A percentile compares a stretch with the other conserved stretches of the same genome.
These are phyloP conservation scores for Copsychus sechellarum DNA, from an alignment of 2,113 vertebrate genomes.

Conservation along the genomic window DNA sequence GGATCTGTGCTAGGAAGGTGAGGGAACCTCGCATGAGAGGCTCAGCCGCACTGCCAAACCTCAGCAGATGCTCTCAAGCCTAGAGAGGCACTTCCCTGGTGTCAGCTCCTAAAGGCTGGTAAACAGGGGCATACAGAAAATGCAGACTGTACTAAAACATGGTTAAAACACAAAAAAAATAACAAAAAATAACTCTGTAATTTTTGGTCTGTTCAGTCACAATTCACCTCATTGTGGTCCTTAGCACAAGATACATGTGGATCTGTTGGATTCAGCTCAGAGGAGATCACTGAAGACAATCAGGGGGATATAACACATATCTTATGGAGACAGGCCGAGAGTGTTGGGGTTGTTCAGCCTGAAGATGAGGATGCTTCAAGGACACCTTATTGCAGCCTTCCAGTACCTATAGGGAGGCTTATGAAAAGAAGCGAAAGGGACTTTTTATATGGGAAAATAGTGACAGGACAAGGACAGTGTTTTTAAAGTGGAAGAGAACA, in stretches of 20 bases:
- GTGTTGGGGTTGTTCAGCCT: not conserved
- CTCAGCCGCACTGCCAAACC: not conserved
- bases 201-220: not conserved
- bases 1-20: rapidly evolving
- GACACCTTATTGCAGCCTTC: not conserved
- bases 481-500: not conserved
- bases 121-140: not conserved
- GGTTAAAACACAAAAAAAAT: not conserved
- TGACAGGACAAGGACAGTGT: not conserved
- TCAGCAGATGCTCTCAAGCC: not conserved
- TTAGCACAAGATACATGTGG: not conserved
- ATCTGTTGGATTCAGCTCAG: not conserved
- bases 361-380: not conserved
- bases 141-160: rapidly evolving
- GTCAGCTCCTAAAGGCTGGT: not conserved
- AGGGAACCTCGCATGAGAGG: rapidly evolving
- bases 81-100: not conserved
- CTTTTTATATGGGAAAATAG: not conserved
- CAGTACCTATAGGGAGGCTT: not conserved
- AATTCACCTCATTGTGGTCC: not conserved
- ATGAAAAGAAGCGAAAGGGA: not conserved
- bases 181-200: not conserved
- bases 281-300: not conserved
- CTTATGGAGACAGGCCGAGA: not conserved
- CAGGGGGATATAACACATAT: not conserved